Percentiles rank a stretch among this genome's conserved stretches.
Evolutionary conservation across 37 sponge, comb jelly and placozoan genomes (phyloP).

Genomic region (Chondrilla cf. caribensis): DNA sequence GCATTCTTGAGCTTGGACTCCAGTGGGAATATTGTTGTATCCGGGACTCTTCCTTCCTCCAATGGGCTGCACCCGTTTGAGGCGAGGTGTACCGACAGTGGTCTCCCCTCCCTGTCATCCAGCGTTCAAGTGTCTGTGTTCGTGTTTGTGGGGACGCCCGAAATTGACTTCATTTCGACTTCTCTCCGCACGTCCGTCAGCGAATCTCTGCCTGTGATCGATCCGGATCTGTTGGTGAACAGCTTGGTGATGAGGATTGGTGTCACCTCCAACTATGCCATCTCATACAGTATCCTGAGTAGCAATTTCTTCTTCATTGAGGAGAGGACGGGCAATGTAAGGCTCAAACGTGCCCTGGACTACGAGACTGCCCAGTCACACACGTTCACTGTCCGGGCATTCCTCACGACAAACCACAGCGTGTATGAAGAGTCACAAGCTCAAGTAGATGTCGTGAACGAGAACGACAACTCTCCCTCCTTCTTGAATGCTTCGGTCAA

Average conservation of each 20-base stretch:
- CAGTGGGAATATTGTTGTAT: not conserved
- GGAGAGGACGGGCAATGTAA: slow-evolving; percentile 33
- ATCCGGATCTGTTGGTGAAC: not conserved
- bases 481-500: not conserved
- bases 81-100: slow-evolving; percentile 38
- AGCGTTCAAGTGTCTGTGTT: slow-evolving; percentile 36
- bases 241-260: slow-evolving; percentile 25
- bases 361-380: slow-evolving; percentile 46
- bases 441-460: slow-evolving; percentile 3
- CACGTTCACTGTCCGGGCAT: slow-evolving; percentile 38
- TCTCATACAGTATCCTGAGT: slow-evolving; percentile 34
- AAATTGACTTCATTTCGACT: slow-evolving; percentile 38
- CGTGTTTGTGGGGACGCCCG: not conserved
- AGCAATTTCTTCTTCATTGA: slow-evolving; percentile 39
- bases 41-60: not conserved
- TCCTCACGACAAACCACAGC: not conserved
- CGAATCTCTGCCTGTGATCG: slow-evolving; percentile 4
- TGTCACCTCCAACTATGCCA: not conserved
- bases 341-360: slow-evolving; percentile 42
- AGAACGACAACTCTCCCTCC: slow-evolving; percentile 10
- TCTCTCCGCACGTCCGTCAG: slow-evolving; percentile 10
- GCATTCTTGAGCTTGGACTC: slow-evolving; percentile 18
- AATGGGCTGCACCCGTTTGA: slow-evolving; percentile 21
- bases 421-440: not conserved
- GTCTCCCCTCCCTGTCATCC: slow-evolving; percentile 22